phyloP scores from a whole-genome alignment of 1,140 invertebrate genomes.

The Drosophila navojoa region DNA sequence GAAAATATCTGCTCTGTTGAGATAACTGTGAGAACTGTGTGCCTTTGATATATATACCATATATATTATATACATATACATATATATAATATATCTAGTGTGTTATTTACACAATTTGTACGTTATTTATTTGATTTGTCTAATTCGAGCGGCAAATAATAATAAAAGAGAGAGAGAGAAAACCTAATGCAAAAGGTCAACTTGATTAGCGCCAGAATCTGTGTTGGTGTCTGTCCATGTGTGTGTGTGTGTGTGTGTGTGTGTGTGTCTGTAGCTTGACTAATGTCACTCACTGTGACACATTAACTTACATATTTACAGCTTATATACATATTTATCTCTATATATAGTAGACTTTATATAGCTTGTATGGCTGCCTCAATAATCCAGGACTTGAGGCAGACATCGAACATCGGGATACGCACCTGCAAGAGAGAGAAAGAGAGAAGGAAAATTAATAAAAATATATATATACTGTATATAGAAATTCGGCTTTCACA shows the following conservation, averaged over 20 bases:
- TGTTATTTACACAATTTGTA: constrained; percentile 14
- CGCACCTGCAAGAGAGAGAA: constrained; percentile 60
- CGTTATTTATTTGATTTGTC: constrained; percentile 52
- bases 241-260: not conserved
- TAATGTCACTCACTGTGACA: constrained; percentile 12
- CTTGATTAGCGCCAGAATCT: constrained; percentile 57
- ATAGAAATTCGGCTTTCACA: constrained; percentile 27
- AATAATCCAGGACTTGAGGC: constrained; percentile 83
- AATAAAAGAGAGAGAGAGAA: constrained; percentile 12
- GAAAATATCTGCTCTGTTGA: not conserved
- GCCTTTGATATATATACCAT: constrained; percentile 1
- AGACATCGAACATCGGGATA: constrained; percentile 63
- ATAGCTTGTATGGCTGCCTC: constrained; percentile 59
- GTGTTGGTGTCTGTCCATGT: not conserved
- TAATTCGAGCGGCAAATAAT: constrained; percentile 26
- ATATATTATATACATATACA: constrained; percentile 27
- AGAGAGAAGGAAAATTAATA: constrained; percentile 12
- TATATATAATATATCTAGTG: constrained; percentile 27
- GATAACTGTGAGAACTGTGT: not conserved
- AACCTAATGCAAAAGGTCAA: constrained; percentile 68
- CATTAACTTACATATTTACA: constrained; percentile 30
- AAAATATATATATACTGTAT: not conserved
- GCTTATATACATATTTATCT: constrained; percentile 11
- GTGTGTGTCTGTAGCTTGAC: constrained; percentile 7
- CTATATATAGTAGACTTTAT: not conserved